Evolutionary conservation across 2,113 vertebrate genomes (phyloP).

Genomic region (Oreochromis aureus): DNA sequence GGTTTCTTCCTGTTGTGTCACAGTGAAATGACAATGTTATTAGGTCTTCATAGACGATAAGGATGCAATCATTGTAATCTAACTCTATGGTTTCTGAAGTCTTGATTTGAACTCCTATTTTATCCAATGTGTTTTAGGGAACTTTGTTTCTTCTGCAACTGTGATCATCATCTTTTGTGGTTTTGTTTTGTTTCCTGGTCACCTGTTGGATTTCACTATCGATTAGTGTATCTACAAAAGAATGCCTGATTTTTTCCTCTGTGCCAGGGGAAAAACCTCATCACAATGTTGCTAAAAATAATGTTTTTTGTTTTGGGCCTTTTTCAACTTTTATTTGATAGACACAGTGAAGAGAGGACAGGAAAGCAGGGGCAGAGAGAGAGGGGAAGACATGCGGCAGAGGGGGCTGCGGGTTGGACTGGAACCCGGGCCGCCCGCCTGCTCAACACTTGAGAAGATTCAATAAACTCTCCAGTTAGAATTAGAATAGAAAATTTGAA

Average conservation of each 20-base stretch:
- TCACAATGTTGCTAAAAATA: fast-evolving
- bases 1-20: constrained; percentile 79
- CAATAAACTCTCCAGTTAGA: not conserved
- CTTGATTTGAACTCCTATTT: fast-evolving
- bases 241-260: not conserved
- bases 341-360: fast-evolving
- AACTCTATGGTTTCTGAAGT: not conserved
- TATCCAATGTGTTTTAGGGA: fast-evolving
- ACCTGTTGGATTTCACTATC: not conserved
- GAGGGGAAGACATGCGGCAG: fast-evolving
- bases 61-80: not conserved
- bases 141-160: not conserved
- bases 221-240: fast-evolving
- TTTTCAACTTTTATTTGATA: not conserved
- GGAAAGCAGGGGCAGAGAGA: not conserved
- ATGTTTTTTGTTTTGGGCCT: not conserved
- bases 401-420: fast-evolving
- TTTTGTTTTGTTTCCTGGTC: fast-evolving
- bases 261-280: not conserved
- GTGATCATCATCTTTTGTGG: not conserved
- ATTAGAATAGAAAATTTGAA: not conserved
- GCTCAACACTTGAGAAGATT: not conserved
- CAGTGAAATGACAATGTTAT: not conserved
- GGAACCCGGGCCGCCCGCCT: fast-evolving
- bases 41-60: not conserved